Evolutionary conservation across 2,797 vertebrate genomes (phyloP).

Genomic region (Periparus ater): DNA sequence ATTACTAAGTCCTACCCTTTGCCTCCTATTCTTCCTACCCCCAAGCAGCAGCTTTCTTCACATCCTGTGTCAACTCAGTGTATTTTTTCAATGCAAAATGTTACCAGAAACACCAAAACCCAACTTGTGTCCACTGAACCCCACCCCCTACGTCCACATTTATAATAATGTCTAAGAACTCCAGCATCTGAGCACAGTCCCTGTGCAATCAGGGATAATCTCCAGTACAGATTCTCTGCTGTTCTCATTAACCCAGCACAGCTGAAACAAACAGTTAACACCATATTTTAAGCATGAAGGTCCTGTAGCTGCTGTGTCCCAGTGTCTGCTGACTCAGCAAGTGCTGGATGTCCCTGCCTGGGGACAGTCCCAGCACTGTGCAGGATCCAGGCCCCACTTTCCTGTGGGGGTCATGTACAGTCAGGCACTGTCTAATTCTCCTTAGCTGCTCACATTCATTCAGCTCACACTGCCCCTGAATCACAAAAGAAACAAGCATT

Average conservation of each 20-base stretch:
- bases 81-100: background rate
- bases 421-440: background rate
- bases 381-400: background rate
- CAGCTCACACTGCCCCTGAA: background rate
- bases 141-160: background rate
- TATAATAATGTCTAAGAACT: background rate
- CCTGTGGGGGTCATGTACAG: background rate
- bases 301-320: background rate
- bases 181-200: background rate
- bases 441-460: background rate
- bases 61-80: background rate
- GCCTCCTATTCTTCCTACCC: background rate
- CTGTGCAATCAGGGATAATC: background rate
- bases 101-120: background rate
- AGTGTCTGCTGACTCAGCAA: slow-evolving; percentile 1
- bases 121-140: background rate
- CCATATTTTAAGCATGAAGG: background rate
- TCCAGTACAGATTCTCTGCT: background rate
- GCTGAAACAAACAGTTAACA: background rate
- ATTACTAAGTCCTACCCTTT: background rate
- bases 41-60: background rate
- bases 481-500: background rate
- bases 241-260: background rate
- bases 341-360: background rate
- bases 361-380: background rate